phyloP scores from a whole-genome alignment of 2,113 vertebrate genomes.

The Percina caprodes region DNA sequence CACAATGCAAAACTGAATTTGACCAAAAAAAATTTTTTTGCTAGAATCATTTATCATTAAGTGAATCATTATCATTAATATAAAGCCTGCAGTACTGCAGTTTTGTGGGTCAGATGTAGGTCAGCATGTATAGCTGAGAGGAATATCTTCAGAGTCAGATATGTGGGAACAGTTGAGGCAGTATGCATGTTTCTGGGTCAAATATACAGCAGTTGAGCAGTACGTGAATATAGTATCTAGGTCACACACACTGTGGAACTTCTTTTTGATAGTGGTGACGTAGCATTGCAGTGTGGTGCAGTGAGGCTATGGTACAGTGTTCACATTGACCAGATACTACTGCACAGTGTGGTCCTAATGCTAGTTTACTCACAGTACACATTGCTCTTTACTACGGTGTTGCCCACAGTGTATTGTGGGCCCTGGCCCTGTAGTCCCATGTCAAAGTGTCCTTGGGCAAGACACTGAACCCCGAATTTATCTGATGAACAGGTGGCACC shows the following conservation, averaged over 20 bases:
- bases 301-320: conserved; percentile 34
- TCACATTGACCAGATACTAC: conserved; percentile 22
- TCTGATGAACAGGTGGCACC: too few species aligned
- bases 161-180: conserved; percentile 60
- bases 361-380: conserved; percentile 21
- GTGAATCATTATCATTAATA: conserved; percentile 11
- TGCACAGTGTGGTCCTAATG: conserved; percentile 6
- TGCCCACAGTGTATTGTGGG: neutral
- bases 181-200: conserved; percentile 79
- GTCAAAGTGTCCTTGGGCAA: too few species aligned
- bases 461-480: too few species aligned
- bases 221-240: conserved; percentile 73
- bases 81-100: neutral
- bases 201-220: conserved; percentile 62
- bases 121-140: conserved; percentile 50
- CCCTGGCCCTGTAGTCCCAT: too few species aligned
- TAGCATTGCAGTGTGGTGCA: conserved; percentile 75
- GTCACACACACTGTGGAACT: conserved; percentile 75
- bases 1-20: neutral
- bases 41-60: conserved; percentile 6
- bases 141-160: conserved; percentile 66
- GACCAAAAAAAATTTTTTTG: conserved; percentile 12
- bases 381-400: neutral
- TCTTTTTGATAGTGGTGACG: conserved; percentile 76
- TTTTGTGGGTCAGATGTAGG: conserved; percentile 63